Percentiles rank a stretch among this genome's conserved stretches.
phyloP scores from a whole-genome alignment of 2,888 invertebrate species.

The Tethea ocularis region DNA sequence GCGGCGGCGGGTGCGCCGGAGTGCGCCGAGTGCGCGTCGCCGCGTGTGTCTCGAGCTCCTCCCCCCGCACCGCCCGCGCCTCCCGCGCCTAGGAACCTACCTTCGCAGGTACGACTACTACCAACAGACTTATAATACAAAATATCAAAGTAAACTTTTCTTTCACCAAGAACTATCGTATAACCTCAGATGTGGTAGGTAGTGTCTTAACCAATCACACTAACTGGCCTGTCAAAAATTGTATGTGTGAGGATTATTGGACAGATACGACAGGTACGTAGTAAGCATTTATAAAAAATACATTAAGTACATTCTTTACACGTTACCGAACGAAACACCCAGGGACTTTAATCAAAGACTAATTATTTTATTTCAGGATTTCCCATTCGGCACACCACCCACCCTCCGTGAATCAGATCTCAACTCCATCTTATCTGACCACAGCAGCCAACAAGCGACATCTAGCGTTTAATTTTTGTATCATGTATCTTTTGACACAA shows the following conservation, averaged over 20 bases:
- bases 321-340: too few relatives aligned
- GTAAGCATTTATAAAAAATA: too few relatives aligned
- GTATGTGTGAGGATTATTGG: too few relatives aligned
- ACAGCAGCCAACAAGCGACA: constrained; percentile 80
- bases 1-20: constrained; percentile 37
- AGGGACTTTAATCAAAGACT: too few relatives aligned
- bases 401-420: constrained; percentile 73
- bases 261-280: too few relatives aligned
- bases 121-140: too few relatives aligned
- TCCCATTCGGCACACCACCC: constrained; percentile 78
- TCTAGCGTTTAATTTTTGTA: constrained; percentile 65
- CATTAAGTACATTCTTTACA: too few relatives aligned
- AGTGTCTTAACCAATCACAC: too few relatives aligned
- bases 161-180: too few relatives aligned
- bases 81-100: constrained; percentile 43
- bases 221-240: too few relatives aligned
- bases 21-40: constrained; percentile 71
- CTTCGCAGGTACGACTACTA: constrained; percentile 45
- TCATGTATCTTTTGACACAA: background rate
- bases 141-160: too few relatives aligned
- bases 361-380: constrained; percentile 63
- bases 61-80: constrained; percentile 52
- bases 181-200: too few relatives aligned
- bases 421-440: constrained; percentile 75
- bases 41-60: constrained; percentile 56